phyloP scores from a whole-genome alignment of 2,797 vertebrate species.

The Numenius phaeopus region DNA sequence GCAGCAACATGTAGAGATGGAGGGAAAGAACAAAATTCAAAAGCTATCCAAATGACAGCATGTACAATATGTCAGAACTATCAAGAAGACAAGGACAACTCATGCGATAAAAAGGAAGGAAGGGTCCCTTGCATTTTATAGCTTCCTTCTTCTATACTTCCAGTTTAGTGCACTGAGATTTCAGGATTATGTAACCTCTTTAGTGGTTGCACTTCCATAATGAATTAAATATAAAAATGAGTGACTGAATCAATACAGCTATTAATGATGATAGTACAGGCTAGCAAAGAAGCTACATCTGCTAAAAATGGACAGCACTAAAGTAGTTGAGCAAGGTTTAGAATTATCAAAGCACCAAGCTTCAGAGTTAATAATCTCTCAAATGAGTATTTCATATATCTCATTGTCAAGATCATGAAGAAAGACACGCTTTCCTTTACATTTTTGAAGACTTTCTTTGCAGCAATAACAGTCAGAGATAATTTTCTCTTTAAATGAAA shows the following conservation, averaged over 20 bases:
- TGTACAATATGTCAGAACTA: not conserved
- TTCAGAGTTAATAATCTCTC: constrained; percentile 11
- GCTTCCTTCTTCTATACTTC: not conserved
- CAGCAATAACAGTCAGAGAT: not conserved
- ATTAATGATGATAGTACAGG: not conserved
- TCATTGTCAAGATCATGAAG: not conserved
- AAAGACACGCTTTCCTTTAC: not conserved
- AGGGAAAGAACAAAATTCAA: not conserved
- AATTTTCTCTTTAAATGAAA: not conserved
- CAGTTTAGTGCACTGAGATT: not conserved
- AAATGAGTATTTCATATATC: not conserved
- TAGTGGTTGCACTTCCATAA: not conserved
- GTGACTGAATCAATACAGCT: not conserved
- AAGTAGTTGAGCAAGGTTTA: not conserved
- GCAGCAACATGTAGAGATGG: not conserved
- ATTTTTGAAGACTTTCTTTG: not conserved
- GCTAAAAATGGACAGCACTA: not conserved
- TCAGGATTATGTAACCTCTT: constrained; percentile 5
- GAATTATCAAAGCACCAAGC: constrained; percentile 7
- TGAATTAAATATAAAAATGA: constrained; percentile 42
- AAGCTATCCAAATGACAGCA: not conserved
- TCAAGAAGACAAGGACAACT: not conserved
- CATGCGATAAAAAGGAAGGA: not conserved
- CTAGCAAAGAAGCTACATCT: not conserved
- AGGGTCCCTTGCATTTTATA: not conserved